Evolutionary conservation across 2,888 invertebrate species (phyloP), one percentile per base, ranked within the genome.

Genomic region (Theretra japonica): DNA sequence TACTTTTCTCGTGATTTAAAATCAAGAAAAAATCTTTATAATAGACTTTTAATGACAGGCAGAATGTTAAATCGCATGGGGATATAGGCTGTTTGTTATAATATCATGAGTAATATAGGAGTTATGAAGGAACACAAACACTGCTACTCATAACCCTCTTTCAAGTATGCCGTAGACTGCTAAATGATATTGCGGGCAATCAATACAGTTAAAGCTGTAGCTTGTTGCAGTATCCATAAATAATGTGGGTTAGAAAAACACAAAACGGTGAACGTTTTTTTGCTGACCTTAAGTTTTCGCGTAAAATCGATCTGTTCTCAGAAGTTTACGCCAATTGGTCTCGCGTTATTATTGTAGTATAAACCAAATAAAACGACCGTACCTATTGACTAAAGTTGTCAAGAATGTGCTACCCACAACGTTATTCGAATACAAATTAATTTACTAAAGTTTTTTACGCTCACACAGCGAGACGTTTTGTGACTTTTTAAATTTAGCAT

Each of bases 231-330:
- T 41, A 25, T 65, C 15, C 23, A 41, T 23, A 21, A 41, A 48
- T 33, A 65, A 65, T 65, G 23, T 48, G 23, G 48, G 23, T 48
- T 33, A 62, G 33, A n/a, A 62, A 30, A 21, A 62, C 62, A 33
- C 23, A 65, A 48, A 65, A 48, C 33, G 0, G 21, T 48, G 41
- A 23, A 21, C 23, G 6, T 23, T 65, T n/a, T 48, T 65, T 21
- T 48, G 17, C 6, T 15, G 17, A n/a, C 15, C 23, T 65, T 48
- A 41, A 48, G 21, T 41, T 65, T 21, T 65, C 41, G 23, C 65
- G 23, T 65, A 2, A 65, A 48, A 65, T 65, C 48, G 41, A 48
- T 65, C 65, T 23, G 23, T 65, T 65, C 23, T 48, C 48, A 65
- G 23, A 23, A 41, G 4, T 48, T 65, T 5, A 41, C 33, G 8